These are phyloP conservation scores for Nymphalis polychloros DNA, from an alignment of 2,888 invertebrate species.

Conservation along the genomic window DNA sequence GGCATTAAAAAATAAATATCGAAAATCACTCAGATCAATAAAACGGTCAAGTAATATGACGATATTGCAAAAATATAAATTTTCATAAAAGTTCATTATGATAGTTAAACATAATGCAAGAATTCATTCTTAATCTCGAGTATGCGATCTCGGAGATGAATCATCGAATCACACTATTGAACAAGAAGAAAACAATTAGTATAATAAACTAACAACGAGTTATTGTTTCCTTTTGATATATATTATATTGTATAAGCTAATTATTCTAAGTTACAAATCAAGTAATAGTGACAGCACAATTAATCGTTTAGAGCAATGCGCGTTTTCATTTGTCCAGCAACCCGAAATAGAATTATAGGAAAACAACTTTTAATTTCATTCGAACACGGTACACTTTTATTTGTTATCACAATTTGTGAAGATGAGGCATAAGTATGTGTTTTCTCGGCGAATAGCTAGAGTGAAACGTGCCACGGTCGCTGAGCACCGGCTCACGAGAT, in stretches of 20 bases:
- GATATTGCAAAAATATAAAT: too few species aligned
- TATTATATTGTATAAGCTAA: not conserved
- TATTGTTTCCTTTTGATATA: not conserved
- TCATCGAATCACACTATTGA: too few species aligned
- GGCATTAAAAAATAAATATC: too few species aligned
- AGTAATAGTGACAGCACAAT: conserved; percentile 23
- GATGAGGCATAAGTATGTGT: conserved; percentile 75
- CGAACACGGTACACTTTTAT: conserved; percentile 53
- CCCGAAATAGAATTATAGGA: conserved; percentile 32
- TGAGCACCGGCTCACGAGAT: conserved; percentile 51
- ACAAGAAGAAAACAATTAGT: too few species aligned
- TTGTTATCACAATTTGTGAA: conserved; percentile 55
- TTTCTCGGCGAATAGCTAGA: conserved; percentile 75
- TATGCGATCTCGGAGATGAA: too few species aligned
- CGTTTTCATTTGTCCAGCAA: conserved; percentile 20
- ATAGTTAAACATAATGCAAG: too few species aligned
- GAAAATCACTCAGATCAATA: too few species aligned
- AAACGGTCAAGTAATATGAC: too few species aligned
- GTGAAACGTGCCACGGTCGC: conserved; percentile 76
- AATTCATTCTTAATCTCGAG: too few species aligned
- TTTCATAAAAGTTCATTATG: too few species aligned
- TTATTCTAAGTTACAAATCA: conserved; percentile 20
- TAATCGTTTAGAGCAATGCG: conserved; percentile 16
- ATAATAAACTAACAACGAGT: not conserved
- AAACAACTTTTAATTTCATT: conserved; percentile 70